phyloP scores from a whole-genome alignment of 2,113 vertebrate species.

The Tamias sibiricus region DNA sequence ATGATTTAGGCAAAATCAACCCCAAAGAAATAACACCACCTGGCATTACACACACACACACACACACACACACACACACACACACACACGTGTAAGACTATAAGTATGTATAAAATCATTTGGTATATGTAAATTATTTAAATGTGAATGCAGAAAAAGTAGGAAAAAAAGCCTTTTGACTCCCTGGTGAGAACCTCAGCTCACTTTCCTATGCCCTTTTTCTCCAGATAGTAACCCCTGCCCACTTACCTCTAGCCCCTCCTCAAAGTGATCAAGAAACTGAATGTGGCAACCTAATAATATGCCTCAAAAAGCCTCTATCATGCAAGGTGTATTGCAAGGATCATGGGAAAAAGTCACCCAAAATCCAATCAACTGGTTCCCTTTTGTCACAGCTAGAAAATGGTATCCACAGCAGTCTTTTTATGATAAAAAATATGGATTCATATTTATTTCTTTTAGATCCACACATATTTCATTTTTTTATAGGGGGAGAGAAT shows the following conservation, averaged over 20 bases:
- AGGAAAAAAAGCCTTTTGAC: neutral
- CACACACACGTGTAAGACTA: fast-evolving
- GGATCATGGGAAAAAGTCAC: neutral
- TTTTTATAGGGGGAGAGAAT: neutral
- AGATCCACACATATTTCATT: neutral
- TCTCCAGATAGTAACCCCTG: neutral
- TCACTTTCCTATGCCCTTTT: neutral
- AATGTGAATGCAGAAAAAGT: neutral
- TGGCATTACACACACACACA: neutral
- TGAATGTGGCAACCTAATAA: neutral
- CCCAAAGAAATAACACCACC: neutral
- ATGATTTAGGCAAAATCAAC: neutral
- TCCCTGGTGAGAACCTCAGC: neutral
- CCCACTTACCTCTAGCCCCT: neutral
- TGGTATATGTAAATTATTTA: neutral
- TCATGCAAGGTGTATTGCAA: neutral
- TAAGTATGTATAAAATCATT: neutral
- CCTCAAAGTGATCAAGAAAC: neutral
- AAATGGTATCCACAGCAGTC: neutral
- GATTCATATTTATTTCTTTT: neutral
- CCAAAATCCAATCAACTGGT: neutral
- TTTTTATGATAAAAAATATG: neutral
- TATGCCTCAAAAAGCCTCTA: neutral
- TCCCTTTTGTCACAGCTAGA: neutral
- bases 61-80: too few relatives aligned